Base-by-base conservation (phyloP, 2,797 vertebrate genomes). In the Cyprinella venusta region DNA sequence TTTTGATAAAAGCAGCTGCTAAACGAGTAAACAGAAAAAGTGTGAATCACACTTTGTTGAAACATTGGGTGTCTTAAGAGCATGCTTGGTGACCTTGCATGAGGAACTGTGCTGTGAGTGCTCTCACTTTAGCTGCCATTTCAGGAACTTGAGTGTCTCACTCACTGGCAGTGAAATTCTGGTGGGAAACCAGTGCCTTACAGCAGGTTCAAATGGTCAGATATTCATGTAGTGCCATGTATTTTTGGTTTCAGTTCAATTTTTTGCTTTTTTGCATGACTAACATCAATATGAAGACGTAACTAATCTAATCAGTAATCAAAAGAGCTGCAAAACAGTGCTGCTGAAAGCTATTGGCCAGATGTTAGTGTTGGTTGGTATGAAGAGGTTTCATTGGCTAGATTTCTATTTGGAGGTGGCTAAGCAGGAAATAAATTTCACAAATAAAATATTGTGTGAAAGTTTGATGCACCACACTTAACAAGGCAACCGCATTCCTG, bases 141-240 rank as follows among this genome's bases (percentile, higher is more conserved):
- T 89, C 21, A 86, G 88, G 88, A 90, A 89, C 80, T 87, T 81
- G 59, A 83, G 64, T 67, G 15, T 79, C 8, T 81, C 63, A 82
- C 76, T 74, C 76, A 74, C 19, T 81, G 21, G n/a, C 26, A 56
- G 76, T 83, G 75, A 86, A 82, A 84, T 26, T 78, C 67, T 64
- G 80, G 36, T 63, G 67, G 19, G 52, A 76, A 83, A 71, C n/a
- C 38, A 80, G 24, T 24, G 52, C 19, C 26, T 59, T 74, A 10
- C 12, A 82, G 9, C 33, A 21, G 18, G 9, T 1, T 56, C 6
- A 56, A 7, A 15, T 72, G 12, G 59, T 36, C 26, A 54, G 30
- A 30, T 71, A 21, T 15, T 33, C 10, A 67, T n/a, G 5, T n/a
- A 19, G 52, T 45, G 24, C 16, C 24, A 61, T 19, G n/a, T 40